Base-by-base conservation (phyloP, 2,797 vertebrate genomes). In the Geotrypetes seraphini region DNA sequence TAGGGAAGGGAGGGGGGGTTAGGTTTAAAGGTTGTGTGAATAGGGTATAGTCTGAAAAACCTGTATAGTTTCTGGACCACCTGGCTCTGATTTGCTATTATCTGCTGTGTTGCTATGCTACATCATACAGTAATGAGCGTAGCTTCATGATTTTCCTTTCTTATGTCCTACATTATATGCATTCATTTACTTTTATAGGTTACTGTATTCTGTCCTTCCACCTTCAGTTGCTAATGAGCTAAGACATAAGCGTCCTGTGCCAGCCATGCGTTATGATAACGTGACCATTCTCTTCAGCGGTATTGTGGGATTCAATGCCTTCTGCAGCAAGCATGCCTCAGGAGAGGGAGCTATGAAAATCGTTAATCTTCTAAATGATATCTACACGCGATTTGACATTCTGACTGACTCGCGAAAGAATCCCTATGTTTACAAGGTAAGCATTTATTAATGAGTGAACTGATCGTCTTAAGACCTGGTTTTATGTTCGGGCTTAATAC, bases 301-400 rank as follows among this genome's bases (percentile, higher is more conserved):
- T 60, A 98, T 99, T 6, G 91, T 99, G 18, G 92, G 94, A 21
- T 99, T 99, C 73, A 97, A 98, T 5, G 66, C 84, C 16, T 97
- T 99, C 66, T 99, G 96, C 42, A 96, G 92, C 68, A 97, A 98
- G 54, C 96, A 99, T 8, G 96, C 96, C 9, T 97, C 95, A 7
- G 94, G 95, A 6, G 95, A 98, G 66, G 96, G 96, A 31, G 96
- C 96, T 64, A 99, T 99, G 83, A 97, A 96, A 81, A 99, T 99
- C 27, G 96, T 99, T 44, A 97, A 97, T 60, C 89, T 99, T 43
- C 78, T 99, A 66, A 99, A 97, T 3, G 96, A 98, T 53, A 83
- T 98, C 57, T 98, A 98, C 63, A 99, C 96, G 4, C 90, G 91
- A 35, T 99, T 99, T 57, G 96, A 99, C 74, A 97, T 96, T 50